Evolutionary conservation across 2,113 vertebrate species (phyloP), one percentile per base, ranked within the genome.

Genomic region (Neodontobutis hainanensis): DNA sequence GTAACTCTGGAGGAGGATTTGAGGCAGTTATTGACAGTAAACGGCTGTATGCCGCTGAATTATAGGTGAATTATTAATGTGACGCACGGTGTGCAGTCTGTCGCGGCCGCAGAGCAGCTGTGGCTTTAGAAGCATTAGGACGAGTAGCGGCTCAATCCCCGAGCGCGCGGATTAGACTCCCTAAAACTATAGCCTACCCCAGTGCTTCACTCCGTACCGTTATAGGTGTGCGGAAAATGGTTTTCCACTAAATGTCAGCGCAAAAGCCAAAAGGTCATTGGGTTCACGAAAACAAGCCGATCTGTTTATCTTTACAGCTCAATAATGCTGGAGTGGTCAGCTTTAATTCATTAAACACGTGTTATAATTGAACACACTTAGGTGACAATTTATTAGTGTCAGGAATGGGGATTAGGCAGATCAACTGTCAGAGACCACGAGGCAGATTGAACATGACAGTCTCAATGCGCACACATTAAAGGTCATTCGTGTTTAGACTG

Each of bases 1-100:
- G 15, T 51, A 45, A 64, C 19, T 48, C 61, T 48, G 47, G 58
- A 68, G 27, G 12, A 46, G 58, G 61, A 73, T 78, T 76, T 67
- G 32, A 69, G 65, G 62, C 76, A 72, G 65, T 84, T 84, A 73
- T 86, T 84, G 68, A 65, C 78, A 50, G 64, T 76, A 64, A 38
- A 42, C 36, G 73, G 61, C 75, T 61, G 66, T 59, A 74, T 68
- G 61, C 63, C 70, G 40, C 34, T 61, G 79, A 81, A 81, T 86
- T 85, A 80, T 77, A 68, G 83, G 85, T 91, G 81, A 90, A 92
- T 92, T 89, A 92, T 92, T 90, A 89, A 92, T 90, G 90, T 85
- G 34, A 83, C 73, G 77, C 80, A 80, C 86, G 84, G 86, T 85
- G 88, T 66, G 85, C 90, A 89, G 88, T 63, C 87, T 92, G 91